Percentiles rank a stretch among this genome's conserved stretches.
These are phyloP conservation scores for Conus canariensis DNA, from an alignment of 2,888 invertebrate genomes.

Conservation along the genomic window DNA sequence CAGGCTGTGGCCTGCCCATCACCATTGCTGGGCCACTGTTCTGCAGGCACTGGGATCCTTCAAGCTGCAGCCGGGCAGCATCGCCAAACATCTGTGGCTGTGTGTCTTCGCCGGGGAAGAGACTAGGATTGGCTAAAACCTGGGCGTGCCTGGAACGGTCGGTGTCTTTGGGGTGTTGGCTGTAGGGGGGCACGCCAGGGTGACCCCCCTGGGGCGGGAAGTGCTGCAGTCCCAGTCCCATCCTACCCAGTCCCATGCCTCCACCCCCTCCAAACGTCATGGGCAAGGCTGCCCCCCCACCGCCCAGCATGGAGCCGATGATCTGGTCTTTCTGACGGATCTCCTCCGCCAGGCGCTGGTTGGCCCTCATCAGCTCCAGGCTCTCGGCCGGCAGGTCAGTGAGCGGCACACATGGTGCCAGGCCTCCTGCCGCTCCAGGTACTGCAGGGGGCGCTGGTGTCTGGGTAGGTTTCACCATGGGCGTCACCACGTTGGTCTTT, in stretches of 20 bases:
- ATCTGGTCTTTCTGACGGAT: background rate
- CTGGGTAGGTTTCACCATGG: background rate
- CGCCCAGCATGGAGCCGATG: slow-evolving; percentile 9
- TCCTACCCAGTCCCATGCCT: background rate
- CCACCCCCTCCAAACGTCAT: background rate
- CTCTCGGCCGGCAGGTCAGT: background rate
- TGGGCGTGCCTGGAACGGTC: too few species aligned
- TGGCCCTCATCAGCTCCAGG: background rate
- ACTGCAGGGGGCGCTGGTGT: background rate
- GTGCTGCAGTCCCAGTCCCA: background rate
- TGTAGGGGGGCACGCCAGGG: too few species aligned
- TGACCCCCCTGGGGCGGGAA: background rate
- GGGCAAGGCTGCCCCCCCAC: background rate
- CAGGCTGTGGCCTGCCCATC: too few species aligned
- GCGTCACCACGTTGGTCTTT: background rate
- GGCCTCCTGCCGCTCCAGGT: background rate
- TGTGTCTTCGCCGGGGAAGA: too few species aligned
- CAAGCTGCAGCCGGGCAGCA: too few species aligned
- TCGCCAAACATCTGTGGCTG: too few species aligned
- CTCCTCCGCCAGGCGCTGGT: background rate
- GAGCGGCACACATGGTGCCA: background rate
- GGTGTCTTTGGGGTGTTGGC: too few species aligned
- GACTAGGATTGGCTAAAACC: too few species aligned
- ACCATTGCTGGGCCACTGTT: too few species aligned
- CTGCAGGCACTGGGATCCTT: too few species aligned